Evolutionary conservation across 2,113 vertebrate genomes (phyloP), one percentile per base, ranked within the genome.

Genomic region (Artemisiospiza belli): DNA sequence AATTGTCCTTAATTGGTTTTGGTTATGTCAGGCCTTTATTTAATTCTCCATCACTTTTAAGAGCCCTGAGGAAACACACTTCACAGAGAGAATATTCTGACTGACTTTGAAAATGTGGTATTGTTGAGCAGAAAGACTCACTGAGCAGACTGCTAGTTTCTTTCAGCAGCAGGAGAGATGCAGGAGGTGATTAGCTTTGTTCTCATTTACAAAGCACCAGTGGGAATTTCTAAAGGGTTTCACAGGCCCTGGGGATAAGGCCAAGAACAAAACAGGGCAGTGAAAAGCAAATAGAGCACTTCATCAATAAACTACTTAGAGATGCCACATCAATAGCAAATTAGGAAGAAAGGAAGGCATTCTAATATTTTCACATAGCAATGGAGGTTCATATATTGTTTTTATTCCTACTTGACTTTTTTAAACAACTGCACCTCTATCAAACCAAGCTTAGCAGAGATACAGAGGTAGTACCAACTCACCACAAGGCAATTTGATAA

Each of bases 141-240:
- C 67, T 85, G 83, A 90, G 77, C 88, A 93, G 80, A 82, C 88
- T 87, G 92, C 80, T 90, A 76, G 94, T 58, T 97, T 90, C 83
- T 95, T 96, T 89, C 84, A 95, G 84, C 93, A 91, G 96, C 93
- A 96, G 92, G 86, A 96, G 90, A 93, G 94, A 96, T 95, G 76
- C 93, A 94, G 88, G 95, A 97, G 96, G 94, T 93, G 94, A 97
- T 97, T 95, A 96, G 94, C 96, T 96, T 96, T 97, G 95, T 97
- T 96, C 96, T 96, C 92, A 87, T 93, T 96, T 96, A 94, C 86
- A 95, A 93, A 96, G 93, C 86, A 94, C 92, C 92, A 93, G 80
- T 89, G 95, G 90, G 94, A 90, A 92, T 95, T 96, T 96, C 90
- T 92, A 92, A 93, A 96, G 86, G 69, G 92, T 93, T 97, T 96